Percentiles rank a stretch among this genome's conserved stretches.
These are phyloP conservation scores for Picathartes gymnocephalus DNA, from an alignment of 2,113 vertebrate species.

Conservation along the genomic window DNA sequence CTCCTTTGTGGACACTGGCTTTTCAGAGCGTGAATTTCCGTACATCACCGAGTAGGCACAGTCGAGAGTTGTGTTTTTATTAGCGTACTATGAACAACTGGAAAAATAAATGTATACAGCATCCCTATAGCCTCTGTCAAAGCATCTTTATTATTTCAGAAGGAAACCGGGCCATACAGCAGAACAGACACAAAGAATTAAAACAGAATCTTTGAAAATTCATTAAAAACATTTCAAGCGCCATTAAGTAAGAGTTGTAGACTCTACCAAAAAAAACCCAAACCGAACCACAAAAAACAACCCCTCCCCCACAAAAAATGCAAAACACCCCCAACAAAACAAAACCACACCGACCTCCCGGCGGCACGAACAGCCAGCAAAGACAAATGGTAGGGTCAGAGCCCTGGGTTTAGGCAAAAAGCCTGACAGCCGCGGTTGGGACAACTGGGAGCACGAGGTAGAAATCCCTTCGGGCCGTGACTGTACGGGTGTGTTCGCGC, in stretches of 20 bases:
- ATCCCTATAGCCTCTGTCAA: not conserved
- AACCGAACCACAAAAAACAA: not conserved
- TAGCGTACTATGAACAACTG: not conserved
- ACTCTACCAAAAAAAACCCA: too few species aligned
- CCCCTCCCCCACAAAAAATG: not conserved
- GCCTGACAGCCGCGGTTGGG: too few species aligned
- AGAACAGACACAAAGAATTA: not conserved
- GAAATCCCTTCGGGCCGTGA: accelerated
- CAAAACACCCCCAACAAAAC: not conserved
- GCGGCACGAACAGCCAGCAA: not conserved
- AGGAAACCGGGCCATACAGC: not conserved
- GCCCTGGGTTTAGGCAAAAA: not conserved
- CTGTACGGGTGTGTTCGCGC: accelerated
- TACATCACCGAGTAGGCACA: not conserved
- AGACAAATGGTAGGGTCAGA: not conserved
- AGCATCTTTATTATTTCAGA: not conserved
- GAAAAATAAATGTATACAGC: not conserved
- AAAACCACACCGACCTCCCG: not conserved
- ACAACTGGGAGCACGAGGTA: accelerated
- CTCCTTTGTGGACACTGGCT: not conserved
- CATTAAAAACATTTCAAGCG: not conserved
- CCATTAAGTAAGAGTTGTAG: not conserved
- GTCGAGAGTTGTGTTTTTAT: not conserved
- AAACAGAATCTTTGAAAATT: not conserved
- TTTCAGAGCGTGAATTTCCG: not conserved